These are phyloP conservation scores for Liasis olivaceus DNA, from an alignment of 2,797 vertebrate genomes.

Conservation along the genomic window DNA sequence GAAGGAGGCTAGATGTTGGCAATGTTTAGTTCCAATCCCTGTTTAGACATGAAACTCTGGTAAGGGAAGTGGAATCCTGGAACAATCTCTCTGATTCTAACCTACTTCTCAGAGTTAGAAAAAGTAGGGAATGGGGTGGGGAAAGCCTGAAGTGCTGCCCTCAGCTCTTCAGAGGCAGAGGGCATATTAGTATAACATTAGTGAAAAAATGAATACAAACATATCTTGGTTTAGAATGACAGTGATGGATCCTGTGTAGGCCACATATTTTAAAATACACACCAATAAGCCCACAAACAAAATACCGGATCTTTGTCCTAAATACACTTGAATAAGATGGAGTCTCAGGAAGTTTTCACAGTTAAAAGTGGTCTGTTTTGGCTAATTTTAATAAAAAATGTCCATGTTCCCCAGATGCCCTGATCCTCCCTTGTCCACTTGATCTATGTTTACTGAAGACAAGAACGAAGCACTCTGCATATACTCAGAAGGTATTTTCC, in stretches of 20 bases:
- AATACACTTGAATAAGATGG: neutral
- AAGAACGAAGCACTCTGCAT: neutral
- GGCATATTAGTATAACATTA: neutral
- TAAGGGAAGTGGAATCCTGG: neutral
- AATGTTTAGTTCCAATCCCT: neutral
- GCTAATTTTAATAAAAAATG: neutral
- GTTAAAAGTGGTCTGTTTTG: neutral
- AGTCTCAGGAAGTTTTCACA: neutral
- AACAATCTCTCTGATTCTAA: neutral
- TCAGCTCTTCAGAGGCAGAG: too few species aligned
- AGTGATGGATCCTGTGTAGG: neutral
- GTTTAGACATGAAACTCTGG: neutral
- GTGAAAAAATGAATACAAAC: neutral
- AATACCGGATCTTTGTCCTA: neutral
- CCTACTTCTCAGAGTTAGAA: neutral
- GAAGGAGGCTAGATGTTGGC: neutral
- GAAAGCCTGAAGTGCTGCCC: too few species aligned
- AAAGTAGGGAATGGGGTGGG: neutral
- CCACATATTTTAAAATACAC: neutral
- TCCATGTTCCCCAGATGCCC: neutral
- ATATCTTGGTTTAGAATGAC: neutral
- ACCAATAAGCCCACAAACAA: neutral
- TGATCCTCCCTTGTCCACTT: neutral
- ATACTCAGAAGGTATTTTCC: neutral
- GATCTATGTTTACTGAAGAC: neutral